Evolutionary conservation across 2,888 invertebrate genomes (phyloP), one percentile per base, ranked within the genome.

Genomic region (Patella caerulea): DNA sequence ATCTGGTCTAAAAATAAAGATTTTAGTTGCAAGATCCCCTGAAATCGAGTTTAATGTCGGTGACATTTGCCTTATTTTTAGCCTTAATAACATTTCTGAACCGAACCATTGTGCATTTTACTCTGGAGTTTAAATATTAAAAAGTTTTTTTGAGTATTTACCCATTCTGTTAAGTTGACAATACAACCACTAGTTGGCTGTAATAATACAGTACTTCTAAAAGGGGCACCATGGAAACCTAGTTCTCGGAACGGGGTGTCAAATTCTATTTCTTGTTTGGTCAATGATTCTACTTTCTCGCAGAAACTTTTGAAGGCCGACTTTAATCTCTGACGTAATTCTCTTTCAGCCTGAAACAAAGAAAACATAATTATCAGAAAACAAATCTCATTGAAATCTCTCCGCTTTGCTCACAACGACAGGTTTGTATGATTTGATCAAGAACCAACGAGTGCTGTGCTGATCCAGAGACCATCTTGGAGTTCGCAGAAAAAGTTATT

Each of bases 131-230:
- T 45, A 9, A 45, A 9, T 45, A 45, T 7, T 9, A 45, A 45
- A 45, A 45, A 45, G 9, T 7, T 34, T 34, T 34, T 45, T 45
- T 45, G 45, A 45, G 45, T 45, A 9, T 91, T 88, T 88, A 94
- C 94, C 98, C 99, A 99, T 93, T 99, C 99, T 0, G 98, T 97
- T 2, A 99, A 94, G 92, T 97, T 98, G 7, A 99, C 98, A 78
- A 99, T 94, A 85, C 98, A 98, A n/a, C 98, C 97, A 2, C 97
- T 98, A 0, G 99, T 99, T 0, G 99, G 99, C 91, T 99, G 98
- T 3, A 99, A 93, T 12, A 98, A 94, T 0, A 98, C 98, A 12
- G 98, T 98, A 87, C 97, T 97, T 87, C 99, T 94, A 94, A 95
- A 98, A 0, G 99, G 99, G 1, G 97, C 99, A 71, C 99, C 99